Percentiles rank a stretch among this genome's conserved stretches.
These are phyloP conservation scores for Liparis tanakae DNA, from an alignment of 2,797 vertebrate genomes.

Conservation along the genomic window DNA sequence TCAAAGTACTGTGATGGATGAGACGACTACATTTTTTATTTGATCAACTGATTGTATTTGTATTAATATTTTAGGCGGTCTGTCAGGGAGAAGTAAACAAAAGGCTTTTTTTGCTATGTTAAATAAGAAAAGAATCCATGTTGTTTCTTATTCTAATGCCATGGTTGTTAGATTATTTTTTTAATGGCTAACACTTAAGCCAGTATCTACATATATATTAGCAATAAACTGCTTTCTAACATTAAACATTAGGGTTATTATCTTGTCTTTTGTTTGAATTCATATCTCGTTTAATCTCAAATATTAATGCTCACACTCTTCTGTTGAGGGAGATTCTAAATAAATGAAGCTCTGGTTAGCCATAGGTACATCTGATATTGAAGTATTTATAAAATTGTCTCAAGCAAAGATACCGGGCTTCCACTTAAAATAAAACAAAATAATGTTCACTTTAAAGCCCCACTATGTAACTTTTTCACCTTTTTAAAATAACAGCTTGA, in stretches of 20 bases:
- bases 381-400: background rate
- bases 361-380: background rate
- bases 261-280: background rate
- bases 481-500: too few relatives aligned
- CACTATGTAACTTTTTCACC: too few relatives aligned
- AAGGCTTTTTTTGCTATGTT: too few relatives aligned
- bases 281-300: background rate
- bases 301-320: background rate
- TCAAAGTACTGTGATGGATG: background rate
- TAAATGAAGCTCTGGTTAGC: background rate
- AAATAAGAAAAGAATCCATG: background rate
- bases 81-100: background rate
- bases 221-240: background rate
- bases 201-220: background rate
- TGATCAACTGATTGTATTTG: background rate
- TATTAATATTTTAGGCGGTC: background rate
- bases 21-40: background rate
- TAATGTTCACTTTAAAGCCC: background rate
- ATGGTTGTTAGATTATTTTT: background rate
- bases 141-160: background rate
- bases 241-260: background rate
- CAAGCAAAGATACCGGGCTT: background rate
- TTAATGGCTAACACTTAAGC: background rate
- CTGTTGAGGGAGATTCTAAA: background rate
- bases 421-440: background rate